Percentiles rank a stretch among this genome's conserved stretches.
Evolutionary conservation across 2,888 invertebrate species (phyloP).

Genomic region (Lepidocyrtinus sp.): DNA sequence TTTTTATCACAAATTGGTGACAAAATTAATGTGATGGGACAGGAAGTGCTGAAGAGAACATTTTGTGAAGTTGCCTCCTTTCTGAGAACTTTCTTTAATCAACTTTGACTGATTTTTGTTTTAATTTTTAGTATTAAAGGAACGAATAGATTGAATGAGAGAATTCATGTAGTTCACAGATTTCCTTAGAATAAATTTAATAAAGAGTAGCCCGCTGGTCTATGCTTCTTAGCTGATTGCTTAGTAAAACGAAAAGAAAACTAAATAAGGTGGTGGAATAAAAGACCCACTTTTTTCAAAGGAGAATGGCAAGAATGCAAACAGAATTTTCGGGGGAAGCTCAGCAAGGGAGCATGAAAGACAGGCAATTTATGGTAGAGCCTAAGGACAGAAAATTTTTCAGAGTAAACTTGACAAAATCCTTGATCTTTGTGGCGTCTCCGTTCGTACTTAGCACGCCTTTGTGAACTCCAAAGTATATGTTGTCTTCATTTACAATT

Average conservation of each 20-base stretch:
- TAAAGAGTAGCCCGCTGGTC: too few species aligned
- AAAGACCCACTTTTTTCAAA: conserved; percentile 6
- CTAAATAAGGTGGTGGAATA: too few species aligned
- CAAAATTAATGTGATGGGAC: conserved; percentile 1
- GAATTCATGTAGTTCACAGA: too few species aligned
- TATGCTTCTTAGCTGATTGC: too few species aligned
- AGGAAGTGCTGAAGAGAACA: conserved; percentile 1
- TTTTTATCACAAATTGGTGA: conserved; percentile 7
- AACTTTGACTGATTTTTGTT: too few species aligned
- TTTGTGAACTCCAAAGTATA: conserved; percentile 57
- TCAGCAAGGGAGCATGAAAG: conserved; percentile 30
- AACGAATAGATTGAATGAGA: too few species aligned
- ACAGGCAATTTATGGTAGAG: conserved; percentile 55
- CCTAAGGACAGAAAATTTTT: conserved; percentile 58
- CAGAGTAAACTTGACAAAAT: conserved; percentile 60
- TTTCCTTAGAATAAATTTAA: too few species aligned
- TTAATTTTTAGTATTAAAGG: too few species aligned
- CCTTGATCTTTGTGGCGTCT: conserved; percentile 58
- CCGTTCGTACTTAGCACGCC: conserved; percentile 56
- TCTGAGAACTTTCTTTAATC: too few species aligned
- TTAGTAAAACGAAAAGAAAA: too few species aligned
- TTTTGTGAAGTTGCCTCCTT: too few species aligned
- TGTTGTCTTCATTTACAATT: conserved; percentile 53
- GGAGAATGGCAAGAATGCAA: background rate
- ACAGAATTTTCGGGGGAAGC: background rate